Evolutionary conservation across 2,113 vertebrate species (phyloP).

Genomic region (Machaerirhynchus nigripectus): DNA sequence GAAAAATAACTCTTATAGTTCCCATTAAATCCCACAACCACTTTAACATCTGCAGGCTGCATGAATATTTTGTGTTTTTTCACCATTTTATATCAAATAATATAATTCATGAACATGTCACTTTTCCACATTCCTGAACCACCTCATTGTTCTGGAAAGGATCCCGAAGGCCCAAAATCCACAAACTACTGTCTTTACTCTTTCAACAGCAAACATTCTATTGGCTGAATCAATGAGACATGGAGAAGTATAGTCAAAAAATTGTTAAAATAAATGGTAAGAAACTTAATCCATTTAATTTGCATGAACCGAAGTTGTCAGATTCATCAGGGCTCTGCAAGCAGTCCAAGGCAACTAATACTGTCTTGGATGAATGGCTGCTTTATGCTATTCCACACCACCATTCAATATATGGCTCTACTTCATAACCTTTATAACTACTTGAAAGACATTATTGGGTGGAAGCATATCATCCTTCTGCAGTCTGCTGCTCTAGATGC

Average conservation of each 20-base stretch:
- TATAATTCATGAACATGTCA: neutral
- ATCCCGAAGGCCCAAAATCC: neutral
- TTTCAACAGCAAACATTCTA: neutral
- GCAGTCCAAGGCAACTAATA: neutral
- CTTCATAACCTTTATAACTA: neutral
- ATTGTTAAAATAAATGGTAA: neutral
- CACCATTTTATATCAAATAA: neutral
- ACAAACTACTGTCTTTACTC: neutral
- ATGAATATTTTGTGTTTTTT: neutral
- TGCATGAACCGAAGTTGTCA: neutral
- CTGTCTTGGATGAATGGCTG: neutral
- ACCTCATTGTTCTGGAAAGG: neutral
- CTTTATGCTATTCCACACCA: neutral
- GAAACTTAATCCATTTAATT: conserved; percentile 36
- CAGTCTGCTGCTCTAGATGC: neutral
- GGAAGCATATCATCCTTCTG: neutral
- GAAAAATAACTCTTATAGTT: conserved; percentile 17
- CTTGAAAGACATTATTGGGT: neutral
- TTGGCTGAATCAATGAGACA: conserved; percentile 23
- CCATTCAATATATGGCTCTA: neutral
- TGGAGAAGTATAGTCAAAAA: neutral
- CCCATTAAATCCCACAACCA: conserved; percentile 21
- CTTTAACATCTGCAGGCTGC: neutral
- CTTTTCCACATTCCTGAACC: neutral
- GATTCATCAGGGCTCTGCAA: neutral